phyloP scores from a whole-genome alignment of 1,140 invertebrate species.

The Phocides pigmalion region DNA sequence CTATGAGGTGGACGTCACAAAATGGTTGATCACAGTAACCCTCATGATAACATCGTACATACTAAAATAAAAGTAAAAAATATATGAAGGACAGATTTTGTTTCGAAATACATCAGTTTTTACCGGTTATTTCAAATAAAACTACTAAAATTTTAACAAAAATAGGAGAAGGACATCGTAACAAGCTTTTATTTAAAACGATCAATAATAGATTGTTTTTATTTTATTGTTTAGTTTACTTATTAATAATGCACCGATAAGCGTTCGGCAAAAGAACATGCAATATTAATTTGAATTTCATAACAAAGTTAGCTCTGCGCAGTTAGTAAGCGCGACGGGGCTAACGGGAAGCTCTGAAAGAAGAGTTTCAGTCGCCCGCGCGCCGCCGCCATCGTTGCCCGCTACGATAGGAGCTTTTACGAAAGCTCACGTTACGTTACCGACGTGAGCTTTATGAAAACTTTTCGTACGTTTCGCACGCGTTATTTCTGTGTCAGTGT shows the following conservation, averaged over 20 bases:
- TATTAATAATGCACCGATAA: not conserved
- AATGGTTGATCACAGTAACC: too few species aligned
- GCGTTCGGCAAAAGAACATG: conserved; percentile 10
- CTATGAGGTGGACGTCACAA: too few species aligned
- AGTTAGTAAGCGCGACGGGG: conserved; percentile 26
- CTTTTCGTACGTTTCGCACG: conserved; percentile 14
- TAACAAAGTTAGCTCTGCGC: conserved; percentile 37
- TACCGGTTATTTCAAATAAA: too few species aligned
- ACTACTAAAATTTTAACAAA: too few species aligned
- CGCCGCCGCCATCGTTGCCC: conserved; percentile 33
- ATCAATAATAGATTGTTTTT: too few species aligned
- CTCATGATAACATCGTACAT: too few species aligned
- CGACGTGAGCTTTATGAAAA: conserved; percentile 21
- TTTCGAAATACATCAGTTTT: too few species aligned
- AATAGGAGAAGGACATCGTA: too few species aligned
- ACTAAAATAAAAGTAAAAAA: too few species aligned
- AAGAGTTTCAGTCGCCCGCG: conserved; percentile 45
- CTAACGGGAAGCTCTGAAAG: conserved; percentile 31
- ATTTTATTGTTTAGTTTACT: too few species aligned
- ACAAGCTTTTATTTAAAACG: too few species aligned
- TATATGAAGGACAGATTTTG: too few species aligned
- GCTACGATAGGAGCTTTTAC: conserved; percentile 3
- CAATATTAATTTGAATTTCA: conserved; percentile 36
- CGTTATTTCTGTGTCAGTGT: conserved; percentile 16
- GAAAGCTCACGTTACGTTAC: conserved; percentile 2